These are phyloP conservation scores for Himalopsyche anomala DNA, from an alignment of 2,888 invertebrate species.

Conservation along the genomic window DNA sequence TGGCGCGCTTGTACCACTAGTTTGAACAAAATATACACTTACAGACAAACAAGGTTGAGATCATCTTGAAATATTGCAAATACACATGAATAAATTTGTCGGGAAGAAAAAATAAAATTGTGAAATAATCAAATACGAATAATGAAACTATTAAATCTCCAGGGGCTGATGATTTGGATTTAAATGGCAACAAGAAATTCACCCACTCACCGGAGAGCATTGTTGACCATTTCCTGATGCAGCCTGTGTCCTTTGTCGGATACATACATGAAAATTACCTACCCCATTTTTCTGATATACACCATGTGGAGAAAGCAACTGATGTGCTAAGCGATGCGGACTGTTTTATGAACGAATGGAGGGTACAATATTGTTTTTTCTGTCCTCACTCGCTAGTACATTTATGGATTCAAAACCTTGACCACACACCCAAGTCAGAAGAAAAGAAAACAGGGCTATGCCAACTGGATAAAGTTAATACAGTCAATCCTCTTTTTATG, in stretches of 20 bases:
- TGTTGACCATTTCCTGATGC: constrained; percentile 81
- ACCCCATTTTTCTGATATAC: constrained; percentile 82
- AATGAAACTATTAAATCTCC: neutral
- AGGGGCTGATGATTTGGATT: constrained; percentile 52
- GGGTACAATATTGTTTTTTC: constrained; percentile 71
- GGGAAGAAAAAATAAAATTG: neutral
- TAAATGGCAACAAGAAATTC: constrained; percentile 71
- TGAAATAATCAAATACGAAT: neutral
- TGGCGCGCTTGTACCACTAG: no score
- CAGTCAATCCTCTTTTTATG: no score
- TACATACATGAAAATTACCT: constrained; percentile 87
- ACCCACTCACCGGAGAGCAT: constrained; percentile 81
- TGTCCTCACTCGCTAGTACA: neutral
- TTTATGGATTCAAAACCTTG: neutral
- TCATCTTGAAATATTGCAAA: no score
- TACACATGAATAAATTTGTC: neutral
- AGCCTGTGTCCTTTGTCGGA: constrained; percentile 81
- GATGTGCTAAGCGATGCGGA: constrained; percentile 85
- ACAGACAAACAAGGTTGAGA: no score
- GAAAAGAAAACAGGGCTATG: no score
- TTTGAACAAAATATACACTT: no score
- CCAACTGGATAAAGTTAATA: neutral
- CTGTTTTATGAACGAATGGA: constrained; percentile 81
- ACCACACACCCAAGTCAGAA: neutral
- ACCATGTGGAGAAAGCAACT: constrained; percentile 79